These are phyloP conservation scores for Myripristis jacobus DNA, from an alignment of 2,797 vertebrate genomes.

Conservation along the genomic window DNA sequence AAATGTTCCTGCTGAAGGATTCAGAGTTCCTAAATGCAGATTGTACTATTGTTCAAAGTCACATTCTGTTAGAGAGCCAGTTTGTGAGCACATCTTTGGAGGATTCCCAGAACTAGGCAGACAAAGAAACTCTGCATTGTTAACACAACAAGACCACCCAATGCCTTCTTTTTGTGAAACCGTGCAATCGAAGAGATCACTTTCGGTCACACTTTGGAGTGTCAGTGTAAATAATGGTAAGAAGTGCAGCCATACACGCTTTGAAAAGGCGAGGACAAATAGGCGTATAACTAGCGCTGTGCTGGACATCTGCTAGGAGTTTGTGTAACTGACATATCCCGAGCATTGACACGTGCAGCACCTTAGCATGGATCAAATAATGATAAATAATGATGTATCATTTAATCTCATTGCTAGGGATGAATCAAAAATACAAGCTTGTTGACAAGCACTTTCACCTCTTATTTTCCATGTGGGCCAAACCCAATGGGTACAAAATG, in stretches of 20 bases:
- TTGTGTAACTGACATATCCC: constrained; percentile 64
- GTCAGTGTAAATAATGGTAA: constrained; percentile 63
- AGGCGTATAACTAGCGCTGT: constrained; percentile 44
- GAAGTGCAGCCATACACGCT: constrained; percentile 41
- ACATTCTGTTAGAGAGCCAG: constrained; percentile 51
- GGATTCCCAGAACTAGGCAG: constrained; percentile 56
- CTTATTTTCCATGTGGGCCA: constrained; percentile 20
- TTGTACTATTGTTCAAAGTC: constrained; percentile 50
- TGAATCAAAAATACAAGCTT: constrained; percentile 56
- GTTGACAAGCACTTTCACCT: constrained; percentile 49
- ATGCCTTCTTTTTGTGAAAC: constrained; percentile 46
- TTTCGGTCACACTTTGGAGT: constrained; percentile 65
- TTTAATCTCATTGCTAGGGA: constrained; percentile 52
- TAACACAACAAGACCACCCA: constrained; percentile 76
- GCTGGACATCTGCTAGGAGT: constrained; percentile 75
- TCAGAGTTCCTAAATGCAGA: constrained; percentile 29
- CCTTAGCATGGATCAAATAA: constrained; percentile 64
- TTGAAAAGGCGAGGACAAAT: constrained; percentile 44
- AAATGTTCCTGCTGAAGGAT: constrained; percentile 29
- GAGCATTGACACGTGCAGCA: constrained; percentile 70
- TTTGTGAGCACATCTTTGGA: constrained; percentile 71
- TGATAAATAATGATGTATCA: constrained; percentile 53
- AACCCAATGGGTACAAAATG: constrained; percentile 47
- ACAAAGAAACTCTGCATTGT: constrained; percentile 54
- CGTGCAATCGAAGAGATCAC: constrained; percentile 34